Percentiles rank a stretch among this genome's conserved stretches.
Evolutionary conservation across 1,140 invertebrate species (phyloP).

Genomic region (Drosophila triauraria): DNA sequence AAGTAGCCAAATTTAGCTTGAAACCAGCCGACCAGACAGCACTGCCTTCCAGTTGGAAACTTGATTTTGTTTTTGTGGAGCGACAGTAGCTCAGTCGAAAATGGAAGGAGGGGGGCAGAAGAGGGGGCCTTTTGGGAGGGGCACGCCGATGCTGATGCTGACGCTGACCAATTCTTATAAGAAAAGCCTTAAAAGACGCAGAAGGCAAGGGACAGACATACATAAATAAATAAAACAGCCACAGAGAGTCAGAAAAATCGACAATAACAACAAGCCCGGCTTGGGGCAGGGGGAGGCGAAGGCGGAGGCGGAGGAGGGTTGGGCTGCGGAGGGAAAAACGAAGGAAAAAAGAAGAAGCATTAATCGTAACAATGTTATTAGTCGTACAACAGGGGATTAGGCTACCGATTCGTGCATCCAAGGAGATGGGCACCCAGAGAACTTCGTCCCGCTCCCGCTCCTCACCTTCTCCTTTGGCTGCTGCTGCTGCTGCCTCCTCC

Average conservation of each 20-base stretch:
- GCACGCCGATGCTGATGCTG: slow-evolving; percentile 31
- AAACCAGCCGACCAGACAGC: slow-evolving; percentile 5
- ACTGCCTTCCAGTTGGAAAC: slow-evolving; percentile 45
- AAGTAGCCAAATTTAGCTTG: background rate
- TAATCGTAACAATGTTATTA: slow-evolving; percentile 85
- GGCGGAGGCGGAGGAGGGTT: background rate
- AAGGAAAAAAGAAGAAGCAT: slow-evolving; percentile 70
- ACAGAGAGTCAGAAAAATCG: slow-evolving; percentile 52
- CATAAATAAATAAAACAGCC: slow-evolving; percentile 78
- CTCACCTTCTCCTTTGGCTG: background rate
- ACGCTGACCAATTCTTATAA: slow-evolving; percentile 74
- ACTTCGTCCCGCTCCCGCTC: slow-evolving; percentile 18
- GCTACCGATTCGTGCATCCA: slow-evolving; percentile 80
- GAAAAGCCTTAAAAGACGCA: slow-evolving; percentile 65
- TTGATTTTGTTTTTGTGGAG: slow-evolving; percentile 65
- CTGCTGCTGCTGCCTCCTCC: background rate
- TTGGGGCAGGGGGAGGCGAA: background rate
- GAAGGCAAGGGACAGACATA: slow-evolving; percentile 71
- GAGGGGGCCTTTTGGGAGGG: slow-evolving; percentile 3
- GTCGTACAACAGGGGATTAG: slow-evolving; percentile 84
- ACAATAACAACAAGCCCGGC: slow-evolving; percentile 33
- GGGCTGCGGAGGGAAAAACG: slow-evolving; percentile 15
- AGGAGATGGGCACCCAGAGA: slow-evolving; percentile 36
- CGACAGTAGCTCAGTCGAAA: slow-evolving; percentile 57
- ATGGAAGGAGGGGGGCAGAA: background rate